Base-by-base conservation (phyloP, 2,113 vertebrate species). In the Oreochromis aureus region DNA sequence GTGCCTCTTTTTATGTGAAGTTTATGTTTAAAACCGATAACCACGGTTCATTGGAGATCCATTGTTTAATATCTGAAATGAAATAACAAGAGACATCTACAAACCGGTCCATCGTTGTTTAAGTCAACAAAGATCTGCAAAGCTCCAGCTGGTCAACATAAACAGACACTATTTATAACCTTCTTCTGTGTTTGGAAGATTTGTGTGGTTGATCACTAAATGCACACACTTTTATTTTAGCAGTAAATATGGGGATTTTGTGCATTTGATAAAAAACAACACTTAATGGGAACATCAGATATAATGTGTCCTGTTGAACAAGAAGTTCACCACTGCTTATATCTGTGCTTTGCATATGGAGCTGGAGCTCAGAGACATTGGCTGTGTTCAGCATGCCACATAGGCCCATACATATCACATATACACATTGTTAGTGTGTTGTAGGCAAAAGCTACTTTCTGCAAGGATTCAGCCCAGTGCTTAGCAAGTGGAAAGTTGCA, bases 1-100 rank as follows among this genome's bases (percentile, higher is more conserved):
- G 54, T 30, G 41, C 12, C 51, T 89, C 34, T 83, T 73, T 81
- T 90, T 63, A 76, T 89, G 82, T 66, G 73, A 85, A 78, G 84
- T 91, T 86, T 83, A 78, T 93, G 85, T 85, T 83, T 63, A 84
- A 89, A 89, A 90, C 82, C 85, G 86, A 92, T 91, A 89, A 86
- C 80, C 73, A 32, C 53, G 34, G 51, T 55, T 85, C 22, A 36
- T 32, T 83, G 63, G 34, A 76, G 71, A 87, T 13, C 41, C 78
- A 55, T 89, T 89, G 86, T 92, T 89, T 51, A 44, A 24, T 69
- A n/a, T 66, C 34, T 66, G 51, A 78, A 86, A 54, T 81, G 36
- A 82, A 86, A 87, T 18, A 76, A 92, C 87, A 92, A 89, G 58
- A 39, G 71, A 79, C 83, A 89, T 85, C 88, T 78, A 83, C 79